Evolutionary conservation across 1,140 invertebrate species (phyloP).

Genomic region (Conus betulinus): DNA sequence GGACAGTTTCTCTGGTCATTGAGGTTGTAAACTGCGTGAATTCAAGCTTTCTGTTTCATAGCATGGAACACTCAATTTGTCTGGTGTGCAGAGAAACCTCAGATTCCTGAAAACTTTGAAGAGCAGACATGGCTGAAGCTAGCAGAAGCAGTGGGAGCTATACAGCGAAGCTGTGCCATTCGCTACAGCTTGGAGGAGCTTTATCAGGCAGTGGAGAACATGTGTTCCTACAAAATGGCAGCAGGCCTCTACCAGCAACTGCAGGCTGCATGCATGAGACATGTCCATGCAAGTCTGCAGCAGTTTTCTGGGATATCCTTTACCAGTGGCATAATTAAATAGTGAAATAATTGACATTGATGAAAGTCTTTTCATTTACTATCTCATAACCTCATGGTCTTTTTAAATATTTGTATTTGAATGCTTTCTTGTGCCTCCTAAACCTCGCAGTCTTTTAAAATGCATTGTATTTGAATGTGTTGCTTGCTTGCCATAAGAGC

Average conservation of each 20-base stretch:
- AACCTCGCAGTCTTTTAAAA: too few species aligned
- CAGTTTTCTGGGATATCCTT: constrained; percentile 86
- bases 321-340: constrained; percentile 30
- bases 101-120: constrained; percentile 94
- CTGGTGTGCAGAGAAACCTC: constrained; percentile 87
- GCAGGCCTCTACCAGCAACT: constrained; percentile 91
- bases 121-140: constrained; percentile 96
- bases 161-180: constrained; percentile 94
- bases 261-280: constrained; percentile 88
- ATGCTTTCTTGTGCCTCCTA: too few species aligned
- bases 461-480: too few species aligned
- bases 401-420: too few species aligned
- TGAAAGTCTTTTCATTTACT: too few species aligned
- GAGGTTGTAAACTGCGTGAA: neutral
- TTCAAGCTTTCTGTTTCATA: neutral
- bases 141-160: constrained; percentile 93
- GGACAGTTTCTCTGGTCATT: neutral
- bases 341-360: too few species aligned
- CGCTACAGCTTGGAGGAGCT: constrained; percentile 92
- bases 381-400: too few species aligned
- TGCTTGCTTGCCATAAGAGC: too few species aligned
- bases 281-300: constrained; percentile 92
- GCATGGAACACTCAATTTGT: neutral
- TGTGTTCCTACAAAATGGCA: constrained; percentile 98
- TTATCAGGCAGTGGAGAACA: constrained; percentile 95